phyloP scores from a whole-genome alignment of 2,113 vertebrate genomes.

The Pygoscelis adeliae region DNA sequence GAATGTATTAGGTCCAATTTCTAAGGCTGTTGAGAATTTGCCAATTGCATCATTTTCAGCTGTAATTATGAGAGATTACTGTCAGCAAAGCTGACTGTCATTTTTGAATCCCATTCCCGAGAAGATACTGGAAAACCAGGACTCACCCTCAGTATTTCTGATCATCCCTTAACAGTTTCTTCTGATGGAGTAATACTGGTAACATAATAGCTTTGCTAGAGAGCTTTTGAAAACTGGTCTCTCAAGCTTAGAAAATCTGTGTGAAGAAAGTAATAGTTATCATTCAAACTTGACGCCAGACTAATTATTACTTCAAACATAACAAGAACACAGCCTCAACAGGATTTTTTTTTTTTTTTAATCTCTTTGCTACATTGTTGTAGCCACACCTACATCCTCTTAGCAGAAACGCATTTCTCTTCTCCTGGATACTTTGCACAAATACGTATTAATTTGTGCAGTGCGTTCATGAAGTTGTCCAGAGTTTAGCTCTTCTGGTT shows the following conservation, averaged over 20 bases:
- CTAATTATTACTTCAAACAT: slow-evolving; percentile 69
- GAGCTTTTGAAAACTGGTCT: slow-evolving; percentile 67
- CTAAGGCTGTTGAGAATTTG: neutral
- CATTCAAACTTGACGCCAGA: slow-evolving; percentile 54
- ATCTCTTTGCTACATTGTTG: neutral
- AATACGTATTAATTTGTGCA: neutral
- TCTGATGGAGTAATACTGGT: neutral
- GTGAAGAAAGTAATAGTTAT: slow-evolving; percentile 57
- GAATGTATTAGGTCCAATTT: neutral
- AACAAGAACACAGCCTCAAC: slow-evolving; percentile 5
- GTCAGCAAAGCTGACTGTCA: slow-evolving; percentile 4
- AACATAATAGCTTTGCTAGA: slow-evolving; percentile 35
- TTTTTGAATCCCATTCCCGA: neutral
- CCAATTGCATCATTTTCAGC: neutral
- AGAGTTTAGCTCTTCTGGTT: neutral
- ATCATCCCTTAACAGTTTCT: slow-evolving; percentile 16
- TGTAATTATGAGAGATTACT: slow-evolving; percentile 4
- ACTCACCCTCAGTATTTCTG: neutral
- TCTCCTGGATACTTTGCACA: neutral
- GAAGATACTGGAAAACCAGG: neutral
- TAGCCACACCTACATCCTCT: slow-evolving; percentile 43
- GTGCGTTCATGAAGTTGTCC: neutral
- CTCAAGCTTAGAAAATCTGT: slow-evolving; percentile 51
- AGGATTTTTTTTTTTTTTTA: neutral
- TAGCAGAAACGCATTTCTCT: neutral